Evolutionary conservation across 1,140 invertebrate genomes (phyloP).

Genomic region (Drosophila mauritiana): DNA sequence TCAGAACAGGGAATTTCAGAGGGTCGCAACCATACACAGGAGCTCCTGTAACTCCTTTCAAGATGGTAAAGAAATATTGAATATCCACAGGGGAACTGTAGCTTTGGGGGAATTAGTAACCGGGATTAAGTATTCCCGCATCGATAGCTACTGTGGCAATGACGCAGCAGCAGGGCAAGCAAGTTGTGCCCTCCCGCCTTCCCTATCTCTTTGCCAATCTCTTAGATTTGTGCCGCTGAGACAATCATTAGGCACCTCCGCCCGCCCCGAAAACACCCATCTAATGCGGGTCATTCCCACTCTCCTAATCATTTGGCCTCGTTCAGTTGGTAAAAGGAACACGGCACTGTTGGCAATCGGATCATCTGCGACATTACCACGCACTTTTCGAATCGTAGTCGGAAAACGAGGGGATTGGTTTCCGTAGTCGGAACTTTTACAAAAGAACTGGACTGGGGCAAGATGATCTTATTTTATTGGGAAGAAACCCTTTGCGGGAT

Average conservation of each 20-base stretch:
- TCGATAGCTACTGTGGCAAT: slow-evolving; percentile 11
- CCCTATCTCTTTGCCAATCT: slow-evolving; percentile 2
- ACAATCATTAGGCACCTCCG: slow-evolving; percentile 19
- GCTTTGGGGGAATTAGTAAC: too few relatives aligned
- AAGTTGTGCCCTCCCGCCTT: slow-evolving; percentile 12
- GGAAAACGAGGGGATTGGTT: not conserved
- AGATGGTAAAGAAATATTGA: not conserved
- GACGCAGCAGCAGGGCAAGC: slow-evolving; percentile 15
- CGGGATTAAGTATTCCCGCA: not conserved
- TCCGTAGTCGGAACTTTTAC: not conserved
- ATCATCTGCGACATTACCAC: slow-evolving; percentile 26
- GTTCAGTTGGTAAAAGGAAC: slow-evolving; percentile 28
- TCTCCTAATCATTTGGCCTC: slow-evolving; percentile 33
- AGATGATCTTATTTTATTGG: not conserved
- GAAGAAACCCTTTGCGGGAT: not conserved
- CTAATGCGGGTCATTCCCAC: slow-evolving; percentile 23
- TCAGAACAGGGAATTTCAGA: too few relatives aligned
- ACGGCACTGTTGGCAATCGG: slow-evolving; percentile 5
- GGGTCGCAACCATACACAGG: too few relatives aligned
- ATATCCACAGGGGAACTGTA: too few relatives aligned
- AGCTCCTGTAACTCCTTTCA: not conserved
- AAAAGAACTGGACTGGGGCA: not conserved
- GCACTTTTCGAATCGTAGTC: slow-evolving; percentile 20
- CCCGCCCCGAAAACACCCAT: not conserved
- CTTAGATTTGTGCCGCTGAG: slow-evolving; percentile 1